Evolutionary conservation across 2,113 vertebrate genomes (phyloP), one percentile per base, ranked within the genome.

Genomic region (Rhinopithecus roxellana): DNA sequence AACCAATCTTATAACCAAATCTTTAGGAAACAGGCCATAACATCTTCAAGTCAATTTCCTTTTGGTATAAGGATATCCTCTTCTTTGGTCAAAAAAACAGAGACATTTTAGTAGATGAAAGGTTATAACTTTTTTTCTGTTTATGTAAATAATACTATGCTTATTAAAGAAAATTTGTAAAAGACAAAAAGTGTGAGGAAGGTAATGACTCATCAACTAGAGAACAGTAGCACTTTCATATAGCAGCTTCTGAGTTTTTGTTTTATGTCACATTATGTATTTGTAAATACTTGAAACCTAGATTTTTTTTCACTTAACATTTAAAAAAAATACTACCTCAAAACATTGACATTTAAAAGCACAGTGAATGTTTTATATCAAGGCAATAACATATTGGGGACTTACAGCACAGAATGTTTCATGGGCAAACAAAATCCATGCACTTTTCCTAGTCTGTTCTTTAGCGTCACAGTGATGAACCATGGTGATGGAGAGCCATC

Each of bases 11-110:
- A 82, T 81, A 79, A 61, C n/a, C 74, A 38, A 79, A 93, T 97
- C 89, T 97, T 96, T 91, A 94, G 96, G 98, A 97, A 96, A 93
- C 95, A 97, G 93, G 40, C 92, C 57, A 57, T 95, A 75, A 89
- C 74, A 89, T 94, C 92, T 97, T 79, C 9, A n/a, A 93, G 91
- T 94, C 17, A 1, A 17, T 97, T 98, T 97, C 97, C 91, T 97
- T 96, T 96, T 70, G 80, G 52, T 79, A 45, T 95, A 82, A 96
- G 95, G 96, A 97, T 98, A 98, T 96, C 93, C 85, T 97, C 75
- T 94, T 61, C 57, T 92, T 75, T 93, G 35, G 72, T 92, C 55
- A 87, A 92, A 89, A 88, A 90, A 77, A 84, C 64, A 93, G 75
- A 70, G 93, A 93, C 78, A 93, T 85, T 96, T 95, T 95, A 84